Conservation (phyloP, 2,113 vertebrate species). For the Bucco capensis region DNA sequence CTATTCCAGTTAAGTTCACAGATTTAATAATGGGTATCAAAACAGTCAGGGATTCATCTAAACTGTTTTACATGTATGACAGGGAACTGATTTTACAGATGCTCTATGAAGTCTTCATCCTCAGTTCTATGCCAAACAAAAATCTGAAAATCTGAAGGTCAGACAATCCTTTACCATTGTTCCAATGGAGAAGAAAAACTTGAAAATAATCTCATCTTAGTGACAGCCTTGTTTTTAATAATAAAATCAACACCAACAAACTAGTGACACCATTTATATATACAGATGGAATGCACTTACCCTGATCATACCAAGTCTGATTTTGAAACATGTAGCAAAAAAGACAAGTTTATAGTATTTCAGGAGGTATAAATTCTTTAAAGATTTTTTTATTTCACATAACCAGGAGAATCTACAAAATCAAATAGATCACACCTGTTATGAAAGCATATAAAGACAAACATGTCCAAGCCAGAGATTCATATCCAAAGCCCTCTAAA, state of each 20-base stretch:
- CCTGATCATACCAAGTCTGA: not conserved
- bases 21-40: not conserved
- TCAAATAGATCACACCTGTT: not conserved
- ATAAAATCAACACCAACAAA: not conserved
- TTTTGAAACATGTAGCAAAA: not conserved
- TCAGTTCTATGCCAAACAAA: not conserved
- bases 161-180: not conserved
- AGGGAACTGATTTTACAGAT: not conserved
- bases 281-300: not conserved
- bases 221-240: not conserved
- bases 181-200: not conserved
- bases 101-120: not conserved
- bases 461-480: not conserved
- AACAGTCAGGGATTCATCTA: not conserved
- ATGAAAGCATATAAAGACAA: not conserved
- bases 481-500: not conserved
- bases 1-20: not conserved
- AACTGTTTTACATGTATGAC: not conserved
- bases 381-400: not conserved
- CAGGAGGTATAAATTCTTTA: not conserved
- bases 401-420: not conserved
- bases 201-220: not conserved
- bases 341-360: not conserved
- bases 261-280: not conserved
- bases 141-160: not conserved